phyloP scores from a whole-genome alignment of 2,113 vertebrate species.

The Tiliqua scincoides region DNA sequence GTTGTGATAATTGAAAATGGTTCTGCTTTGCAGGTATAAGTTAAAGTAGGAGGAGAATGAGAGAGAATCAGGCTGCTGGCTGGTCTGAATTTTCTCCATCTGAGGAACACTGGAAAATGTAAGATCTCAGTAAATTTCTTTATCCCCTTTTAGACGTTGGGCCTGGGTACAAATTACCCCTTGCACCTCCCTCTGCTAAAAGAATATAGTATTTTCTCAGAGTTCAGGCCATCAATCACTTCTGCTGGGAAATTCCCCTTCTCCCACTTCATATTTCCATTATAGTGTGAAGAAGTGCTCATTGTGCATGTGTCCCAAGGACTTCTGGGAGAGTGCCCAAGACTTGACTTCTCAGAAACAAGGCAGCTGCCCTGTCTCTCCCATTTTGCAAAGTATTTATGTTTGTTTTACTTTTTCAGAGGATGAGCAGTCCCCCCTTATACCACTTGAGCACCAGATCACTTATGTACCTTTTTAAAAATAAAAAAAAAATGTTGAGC shows the following conservation, averaged over 20 bases:
- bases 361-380: neutral
- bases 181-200: neutral
- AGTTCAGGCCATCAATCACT: neutral
- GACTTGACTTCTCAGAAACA: too few relatives aligned
- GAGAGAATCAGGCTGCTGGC: too few relatives aligned
- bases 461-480: neutral
- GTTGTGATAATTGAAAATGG: too few relatives aligned
- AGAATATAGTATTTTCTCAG: neutral
- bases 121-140: too few relatives aligned
- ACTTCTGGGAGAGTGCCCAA: neutral
- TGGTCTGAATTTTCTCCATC: too few relatives aligned
- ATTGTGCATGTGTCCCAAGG: neutral
- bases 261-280: neutral
- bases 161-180: too few relatives aligned
- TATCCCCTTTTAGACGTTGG: too few relatives aligned
- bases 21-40: too few relatives aligned
- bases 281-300: neutral
- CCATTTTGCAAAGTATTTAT: neutral
- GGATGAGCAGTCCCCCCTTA: neutral
- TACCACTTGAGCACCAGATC: neutral
- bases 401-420: neutral
- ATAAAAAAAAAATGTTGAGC: neutral
- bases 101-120: too few relatives aligned
- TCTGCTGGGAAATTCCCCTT: neutral
- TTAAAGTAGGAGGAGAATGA: too few relatives aligned